A percentile compares a stretch with the other conserved stretches of the same genome.
Evolutionary conservation across 2,113 vertebrate species (phyloP).

Genomic region (Alouatta palliata): DNA sequence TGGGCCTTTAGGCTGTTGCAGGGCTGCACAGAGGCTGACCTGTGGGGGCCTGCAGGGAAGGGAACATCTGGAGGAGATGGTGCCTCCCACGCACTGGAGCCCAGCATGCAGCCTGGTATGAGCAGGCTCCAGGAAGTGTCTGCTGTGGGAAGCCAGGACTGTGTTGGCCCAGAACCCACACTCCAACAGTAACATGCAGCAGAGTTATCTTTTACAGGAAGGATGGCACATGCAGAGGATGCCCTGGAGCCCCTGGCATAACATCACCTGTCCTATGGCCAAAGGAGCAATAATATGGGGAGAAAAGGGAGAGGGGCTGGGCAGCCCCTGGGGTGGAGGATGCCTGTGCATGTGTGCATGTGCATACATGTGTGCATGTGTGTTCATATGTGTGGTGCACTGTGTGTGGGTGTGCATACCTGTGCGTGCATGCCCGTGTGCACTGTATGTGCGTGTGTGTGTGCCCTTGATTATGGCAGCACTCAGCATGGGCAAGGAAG

Average conservation of each 20-base stretch:
- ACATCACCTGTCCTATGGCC: no score
- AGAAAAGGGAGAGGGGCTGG: background rate
- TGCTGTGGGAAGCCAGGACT: background rate
- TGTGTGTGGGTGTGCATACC: background rate
- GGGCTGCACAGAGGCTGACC: background rate
- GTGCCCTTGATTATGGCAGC: background rate
- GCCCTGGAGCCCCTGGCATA: background rate
- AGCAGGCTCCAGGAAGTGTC: background rate
- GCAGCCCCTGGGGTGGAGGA: background rate
- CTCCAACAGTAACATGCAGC: rapidly evolving
- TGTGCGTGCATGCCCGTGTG: background rate
- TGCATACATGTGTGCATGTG: background rate
- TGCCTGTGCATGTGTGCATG: rapidly evolving
- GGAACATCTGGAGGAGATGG: background rate
- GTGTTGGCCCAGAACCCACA: background rate
- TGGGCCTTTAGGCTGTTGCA: background rate
- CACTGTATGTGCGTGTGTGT: background rate
- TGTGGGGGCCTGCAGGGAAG: background rate
- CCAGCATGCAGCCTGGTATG: background rate
- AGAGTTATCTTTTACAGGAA: no score
- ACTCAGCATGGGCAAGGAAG: rapidly evolving
- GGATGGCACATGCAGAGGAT: background rate
- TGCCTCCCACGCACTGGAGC: rapidly evolving
- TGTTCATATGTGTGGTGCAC: background rate
- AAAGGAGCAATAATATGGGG: background rate